Conservation (phyloP, 2,113 vertebrate species). For the Vidua chalybeata region DNA sequence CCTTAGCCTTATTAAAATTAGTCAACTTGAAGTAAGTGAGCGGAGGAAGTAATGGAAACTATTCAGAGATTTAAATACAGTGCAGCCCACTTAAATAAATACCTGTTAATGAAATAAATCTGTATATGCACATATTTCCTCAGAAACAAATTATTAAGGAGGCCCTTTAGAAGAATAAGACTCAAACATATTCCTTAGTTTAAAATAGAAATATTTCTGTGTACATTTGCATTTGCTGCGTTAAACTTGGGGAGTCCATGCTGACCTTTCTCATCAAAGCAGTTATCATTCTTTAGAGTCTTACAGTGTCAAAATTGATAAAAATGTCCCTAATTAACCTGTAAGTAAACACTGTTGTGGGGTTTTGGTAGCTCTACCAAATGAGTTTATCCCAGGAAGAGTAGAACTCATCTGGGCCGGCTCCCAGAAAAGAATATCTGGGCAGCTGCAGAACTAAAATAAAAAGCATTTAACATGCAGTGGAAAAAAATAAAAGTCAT, state of each 20-base stretch:
- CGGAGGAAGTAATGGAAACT: conserved; percentile 78
- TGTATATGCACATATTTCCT: conserved; percentile 75
- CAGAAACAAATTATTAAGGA: conserved; percentile 68
- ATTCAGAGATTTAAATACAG: conserved; percentile 78
- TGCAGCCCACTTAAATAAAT: conserved; percentile 79
- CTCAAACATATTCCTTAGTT: conserved; percentile 35
- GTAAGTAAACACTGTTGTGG: not conserved
- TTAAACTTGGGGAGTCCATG: conserved; percentile 25
- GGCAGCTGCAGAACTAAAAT: conserved; percentile 4
- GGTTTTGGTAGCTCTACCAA: not conserved
- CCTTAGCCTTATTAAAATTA: conserved; percentile 83
- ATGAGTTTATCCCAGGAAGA: not conserved
- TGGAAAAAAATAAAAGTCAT: not conserved
- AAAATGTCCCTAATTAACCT: conserved; percentile 34
- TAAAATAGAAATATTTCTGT: conserved; percentile 17
- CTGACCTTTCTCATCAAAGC: conserved; percentile 11
- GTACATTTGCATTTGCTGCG: not conserved
- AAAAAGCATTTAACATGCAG: not conserved
- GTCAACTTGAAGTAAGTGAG: conserved; percentile 81
- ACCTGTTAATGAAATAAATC: conserved; percentile 82
- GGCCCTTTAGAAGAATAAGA: conserved; percentile 44
- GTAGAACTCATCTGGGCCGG: not conserved
- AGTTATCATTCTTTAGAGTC: not conserved
- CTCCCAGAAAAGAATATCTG: not conserved
- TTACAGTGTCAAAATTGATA: not conserved